Evolutionary conservation across 2,797 vertebrate species (phyloP), one percentile per base, ranked within the genome.

Genomic region (Platyrinchus mystaceus): DNA sequence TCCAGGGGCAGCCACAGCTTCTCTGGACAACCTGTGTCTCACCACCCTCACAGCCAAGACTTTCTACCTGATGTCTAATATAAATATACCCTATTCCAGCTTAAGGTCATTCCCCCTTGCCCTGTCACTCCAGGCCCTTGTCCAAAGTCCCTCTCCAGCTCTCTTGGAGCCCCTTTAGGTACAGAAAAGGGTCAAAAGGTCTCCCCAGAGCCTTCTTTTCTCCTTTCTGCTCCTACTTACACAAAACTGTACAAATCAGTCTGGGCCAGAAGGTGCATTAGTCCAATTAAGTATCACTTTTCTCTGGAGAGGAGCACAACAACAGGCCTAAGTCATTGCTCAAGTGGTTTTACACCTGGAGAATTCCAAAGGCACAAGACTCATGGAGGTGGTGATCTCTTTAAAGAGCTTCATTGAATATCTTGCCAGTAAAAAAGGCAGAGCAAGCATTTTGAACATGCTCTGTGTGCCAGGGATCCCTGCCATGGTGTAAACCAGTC

Each of bases 371-470:
- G 8, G 17, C n/a, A 5, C 10, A 10, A 41, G 36, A n/a, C 14
- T 87, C 17, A 7, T 0, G 1, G 52, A 44, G 26, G 4, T 68
- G 14, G 20, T 8, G 47, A 22, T 11, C 9, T 0, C 50, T 53
- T 49, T 49, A 14, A 34, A 82, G 30, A 7, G 4, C 17, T 24
- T 8, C 12, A 3, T 2, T 43, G 62, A 75, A 12, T 4, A 5
- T 3, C 2, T 1, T 53, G 49, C 58, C 64, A 68, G 47, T 15
- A 56, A n/a, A 63, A 86, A 87, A 84, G 56, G 50, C 75, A 84
- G 75, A 81, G n/a, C 46, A 69, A 23, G 46, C 14, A 5, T 49
- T 74, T 19, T 22, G 67, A 84, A 28, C 34, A 2, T 1, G 23
- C 23, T 89, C 56, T 49, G 18, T 19, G 2, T 50, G 55, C 75